Conservation (phyloP, 2,113 vertebrate genomes). For the Anser brachyrhynchus region DNA sequence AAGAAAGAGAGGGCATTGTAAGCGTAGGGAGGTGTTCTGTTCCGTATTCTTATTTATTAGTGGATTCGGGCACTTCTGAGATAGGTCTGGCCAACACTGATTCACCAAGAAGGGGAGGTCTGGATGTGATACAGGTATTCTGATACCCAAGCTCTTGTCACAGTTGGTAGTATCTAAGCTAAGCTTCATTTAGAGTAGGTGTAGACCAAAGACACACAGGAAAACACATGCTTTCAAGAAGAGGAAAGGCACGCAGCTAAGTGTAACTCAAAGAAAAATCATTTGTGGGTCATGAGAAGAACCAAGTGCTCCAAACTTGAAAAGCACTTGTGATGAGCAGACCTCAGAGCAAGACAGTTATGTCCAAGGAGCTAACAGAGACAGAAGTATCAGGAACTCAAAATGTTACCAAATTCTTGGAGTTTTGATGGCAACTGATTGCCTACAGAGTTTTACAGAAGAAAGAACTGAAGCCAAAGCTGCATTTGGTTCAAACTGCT, state of each 20-base stretch:
- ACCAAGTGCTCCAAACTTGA: background rate
- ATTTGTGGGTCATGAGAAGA: background rate
- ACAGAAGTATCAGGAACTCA: conserved; percentile 24
- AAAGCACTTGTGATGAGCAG: conserved; percentile 55
- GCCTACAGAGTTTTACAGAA: conserved; percentile 5
- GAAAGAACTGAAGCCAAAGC: background rate
- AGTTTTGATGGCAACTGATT: conserved; percentile 4
- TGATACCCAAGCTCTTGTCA: background rate
- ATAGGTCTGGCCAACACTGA: background rate
- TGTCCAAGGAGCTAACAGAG: conserved; percentile 4
- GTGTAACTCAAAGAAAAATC: background rate
- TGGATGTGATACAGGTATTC: background rate
- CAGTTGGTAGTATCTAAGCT: background rate
- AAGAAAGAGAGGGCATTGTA: too few species aligned
- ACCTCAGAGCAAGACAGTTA: conserved; percentile 25
- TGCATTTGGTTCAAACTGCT: background rate
- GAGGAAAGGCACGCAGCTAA: background rate
- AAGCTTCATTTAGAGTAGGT: background rate
- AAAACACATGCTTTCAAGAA: background rate
- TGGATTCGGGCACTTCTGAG: background rate
- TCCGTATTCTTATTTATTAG: background rate
- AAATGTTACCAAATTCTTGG: background rate
- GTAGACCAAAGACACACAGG: too few species aligned
- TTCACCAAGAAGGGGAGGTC: background rate
- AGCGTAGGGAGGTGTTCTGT: background rate